A percentile compares a stretch with the other conserved stretches of the same genome.
These are phyloP conservation scores for Ambastaia sidthimunki DNA, from an alignment of 2,797 vertebrate genomes.

Conservation along the genomic window DNA sequence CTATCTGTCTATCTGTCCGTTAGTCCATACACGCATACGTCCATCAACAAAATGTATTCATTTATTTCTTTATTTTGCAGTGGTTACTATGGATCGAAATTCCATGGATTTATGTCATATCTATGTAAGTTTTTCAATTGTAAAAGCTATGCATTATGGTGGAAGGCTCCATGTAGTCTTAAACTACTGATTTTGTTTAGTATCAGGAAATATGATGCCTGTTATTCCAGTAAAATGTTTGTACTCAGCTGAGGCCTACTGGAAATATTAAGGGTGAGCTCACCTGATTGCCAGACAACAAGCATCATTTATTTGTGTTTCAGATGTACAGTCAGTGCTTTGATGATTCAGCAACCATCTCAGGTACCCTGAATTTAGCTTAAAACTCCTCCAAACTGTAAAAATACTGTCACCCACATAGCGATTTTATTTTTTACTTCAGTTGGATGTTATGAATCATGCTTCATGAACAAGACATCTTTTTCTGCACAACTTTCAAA, in stretches of 20 bases:
- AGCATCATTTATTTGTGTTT: constrained; percentile 7
- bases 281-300: background rate
- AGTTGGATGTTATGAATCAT: constrained; percentile 16
- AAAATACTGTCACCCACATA: constrained; percentile 23
- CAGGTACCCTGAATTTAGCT: constrained; percentile 9
- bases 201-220: background rate
- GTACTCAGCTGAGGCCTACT: background rate
- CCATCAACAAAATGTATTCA: too few species aligned
- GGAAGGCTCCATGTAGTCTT: background rate
- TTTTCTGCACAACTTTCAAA: background rate
- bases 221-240: background rate
- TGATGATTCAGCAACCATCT: constrained; percentile 11
- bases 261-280: constrained; percentile 4
- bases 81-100: too few species aligned
- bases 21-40: too few species aligned
- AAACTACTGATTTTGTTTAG: background rate
- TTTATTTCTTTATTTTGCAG: too few species aligned
- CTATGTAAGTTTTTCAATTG: background rate
- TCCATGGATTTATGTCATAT: too few species aligned
- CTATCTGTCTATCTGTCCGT: too few species aligned
- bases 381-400: background rate
- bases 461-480: background rate
- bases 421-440: constrained; percentile 6
- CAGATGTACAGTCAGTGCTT: background rate
- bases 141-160: background rate